Evolutionary conservation across 2,797 vertebrate species (phyloP).

Genomic region (Smutsia temminckii): DNA sequence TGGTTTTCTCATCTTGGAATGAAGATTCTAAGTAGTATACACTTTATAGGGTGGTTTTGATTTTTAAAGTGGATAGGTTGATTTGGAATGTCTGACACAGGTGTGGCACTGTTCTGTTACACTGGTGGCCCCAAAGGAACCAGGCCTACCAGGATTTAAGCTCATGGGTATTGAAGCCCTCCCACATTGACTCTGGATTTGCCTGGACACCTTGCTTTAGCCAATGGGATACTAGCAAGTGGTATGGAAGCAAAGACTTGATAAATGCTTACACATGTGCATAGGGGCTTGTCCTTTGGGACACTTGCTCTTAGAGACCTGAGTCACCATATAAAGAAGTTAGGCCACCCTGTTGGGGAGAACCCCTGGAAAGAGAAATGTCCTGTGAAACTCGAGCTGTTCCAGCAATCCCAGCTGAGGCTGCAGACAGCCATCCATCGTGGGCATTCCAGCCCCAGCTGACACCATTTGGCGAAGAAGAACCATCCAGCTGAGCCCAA

Average conservation of each 20-base stretch:
- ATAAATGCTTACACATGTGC: not conserved
- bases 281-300: not conserved
- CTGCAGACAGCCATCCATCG: not conserved
- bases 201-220: not conserved
- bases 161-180: not conserved
- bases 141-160: not conserved
- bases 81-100: not conserved
- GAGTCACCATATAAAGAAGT: not conserved
- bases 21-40: not conserved
- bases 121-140: not conserved
- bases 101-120: not conserved
- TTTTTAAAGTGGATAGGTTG: not conserved
- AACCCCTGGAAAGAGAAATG: not conserved
- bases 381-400: not conserved
- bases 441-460: not conserved
- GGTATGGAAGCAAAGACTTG: not conserved
- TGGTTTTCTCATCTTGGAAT: not conserved
- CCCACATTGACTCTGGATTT: not conserved
- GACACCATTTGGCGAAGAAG: not conserved
- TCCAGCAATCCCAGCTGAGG: not conserved
- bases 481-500: not conserved
- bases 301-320: not conserved
- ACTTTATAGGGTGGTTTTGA: not conserved
- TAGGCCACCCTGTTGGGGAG: not conserved
- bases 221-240: not conserved